A percentile compares a stretch with the other conserved stretches of the same genome.
Evolutionary conservation across 2,797 vertebrate genomes (phyloP).

Genomic region (Artibeus lituratus): DNA sequence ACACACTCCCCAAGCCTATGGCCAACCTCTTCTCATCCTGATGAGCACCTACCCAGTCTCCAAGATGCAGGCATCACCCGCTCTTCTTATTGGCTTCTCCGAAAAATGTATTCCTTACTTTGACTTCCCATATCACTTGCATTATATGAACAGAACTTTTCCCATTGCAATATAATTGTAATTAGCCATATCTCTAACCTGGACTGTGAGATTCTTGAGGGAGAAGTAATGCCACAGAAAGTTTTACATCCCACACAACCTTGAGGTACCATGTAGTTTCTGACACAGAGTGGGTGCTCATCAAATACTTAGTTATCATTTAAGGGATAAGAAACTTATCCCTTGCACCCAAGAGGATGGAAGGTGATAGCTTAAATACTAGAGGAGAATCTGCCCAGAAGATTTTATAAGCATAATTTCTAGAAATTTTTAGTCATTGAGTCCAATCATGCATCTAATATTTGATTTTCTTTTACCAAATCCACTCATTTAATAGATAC

Average conservation of each 20-base stretch:
- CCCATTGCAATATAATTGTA: neutral
- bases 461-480: slow-evolving; percentile 10
- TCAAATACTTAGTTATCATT: neutral
- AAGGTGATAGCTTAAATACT: neutral
- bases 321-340: neutral
- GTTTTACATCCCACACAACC: neutral
- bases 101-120: neutral
- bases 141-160: neutral
- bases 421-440: neutral
- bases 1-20: neutral
- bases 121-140: neutral
- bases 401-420: neutral
- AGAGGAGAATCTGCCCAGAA: neutral
- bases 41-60: neutral
- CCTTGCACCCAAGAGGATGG: neutral
- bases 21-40: neutral
- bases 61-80: neutral
- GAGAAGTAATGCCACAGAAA: neutral
- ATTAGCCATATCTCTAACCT: neutral
- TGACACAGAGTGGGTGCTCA: neutral
- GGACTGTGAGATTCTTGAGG: neutral
- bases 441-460: neutral
- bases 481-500: neutral
- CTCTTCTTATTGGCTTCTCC: neutral
- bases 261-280: neutral